These are phyloP conservation scores for Cryptophagus acutangulus DNA, from an alignment of 2,888 invertebrate species.

Conservation along the genomic window DNA sequence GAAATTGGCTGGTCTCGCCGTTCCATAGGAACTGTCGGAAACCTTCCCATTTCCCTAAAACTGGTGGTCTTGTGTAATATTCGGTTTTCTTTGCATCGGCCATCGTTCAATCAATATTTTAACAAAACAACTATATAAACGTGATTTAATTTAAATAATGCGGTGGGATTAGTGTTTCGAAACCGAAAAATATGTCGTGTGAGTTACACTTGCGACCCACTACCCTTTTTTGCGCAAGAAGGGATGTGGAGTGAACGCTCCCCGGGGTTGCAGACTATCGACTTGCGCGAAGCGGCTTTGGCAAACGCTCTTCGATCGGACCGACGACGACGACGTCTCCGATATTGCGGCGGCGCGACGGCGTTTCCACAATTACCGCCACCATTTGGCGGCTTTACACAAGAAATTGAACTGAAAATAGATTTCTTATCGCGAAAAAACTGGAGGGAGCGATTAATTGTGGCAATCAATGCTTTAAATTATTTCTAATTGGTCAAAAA, in stretches of 20 bases:
- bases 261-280: constrained; percentile 34
- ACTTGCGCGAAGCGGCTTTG: constrained; percentile 33
- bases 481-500: too few species aligned
- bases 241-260: constrained; percentile 32
- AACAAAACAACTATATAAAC: too few species aligned
- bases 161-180: too few species aligned
- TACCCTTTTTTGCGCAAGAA: constrained; percentile 37
- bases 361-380: neutral
- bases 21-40: constrained; percentile 86
- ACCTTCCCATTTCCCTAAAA: constrained; percentile 79
- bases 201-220: constrained; percentile 23
- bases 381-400: too few species aligned
- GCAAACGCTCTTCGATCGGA: constrained; percentile 35
- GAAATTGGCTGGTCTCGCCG: constrained; percentile 84
- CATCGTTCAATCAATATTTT: constrained; percentile 31
- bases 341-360: constrained; percentile 16
- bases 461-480: too few species aligned
- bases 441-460: too few species aligned
- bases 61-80: constrained; percentile 75
- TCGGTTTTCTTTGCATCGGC: constrained; percentile 79
- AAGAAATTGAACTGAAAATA: too few species aligned
- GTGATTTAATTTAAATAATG: too few species aligned
- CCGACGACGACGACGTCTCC: constrained; percentile 8
- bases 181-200: too few species aligned
- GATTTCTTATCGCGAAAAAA: too few species aligned